Conservation (phyloP, 1,140 invertebrate genomes). For the Drosophila nebulosa region DNA sequence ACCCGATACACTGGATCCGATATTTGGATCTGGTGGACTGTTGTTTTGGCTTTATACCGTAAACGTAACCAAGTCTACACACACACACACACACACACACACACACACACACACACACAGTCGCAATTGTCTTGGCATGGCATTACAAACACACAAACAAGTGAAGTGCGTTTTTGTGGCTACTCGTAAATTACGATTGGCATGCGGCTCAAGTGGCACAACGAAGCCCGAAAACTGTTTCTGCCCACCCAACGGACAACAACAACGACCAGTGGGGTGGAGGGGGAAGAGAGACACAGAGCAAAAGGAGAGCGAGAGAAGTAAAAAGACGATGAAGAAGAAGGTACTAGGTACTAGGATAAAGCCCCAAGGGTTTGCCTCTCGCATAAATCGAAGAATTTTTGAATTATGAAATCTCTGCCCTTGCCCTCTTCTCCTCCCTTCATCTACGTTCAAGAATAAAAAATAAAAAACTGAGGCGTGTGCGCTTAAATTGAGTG, state of each 20-base stretch:
- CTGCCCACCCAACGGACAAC: not conserved
- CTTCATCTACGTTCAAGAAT: not conserved
- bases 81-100: not conserved
- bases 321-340: conserved; percentile 7
- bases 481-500: conserved; percentile 4
- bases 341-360: not conserved
- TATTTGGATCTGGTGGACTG: conserved; percentile 5
- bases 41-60: not conserved
- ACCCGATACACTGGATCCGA: conserved; percentile 10
- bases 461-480: not conserved
- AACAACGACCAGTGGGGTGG: not conserved
- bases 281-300: not conserved
- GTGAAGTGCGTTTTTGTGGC: conserved; percentile 5
- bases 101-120: conserved; percentile 1
- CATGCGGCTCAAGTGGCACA: conserved; percentile 46
- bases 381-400: conserved; percentile 9
- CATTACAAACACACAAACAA: not conserved
- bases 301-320: not conserved
- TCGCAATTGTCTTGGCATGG: conserved; percentile 37
- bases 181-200: conserved; percentile 51
- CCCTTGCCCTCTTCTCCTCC: not conserved
- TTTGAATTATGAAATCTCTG: conserved; percentile 6
- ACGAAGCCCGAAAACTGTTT: conserved; percentile 12
- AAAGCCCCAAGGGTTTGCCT: conserved; percentile 13
- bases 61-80: not conserved